phyloP scores from a whole-genome alignment of 2,113 vertebrate species.

The Psittacula cyanocephala region DNA sequence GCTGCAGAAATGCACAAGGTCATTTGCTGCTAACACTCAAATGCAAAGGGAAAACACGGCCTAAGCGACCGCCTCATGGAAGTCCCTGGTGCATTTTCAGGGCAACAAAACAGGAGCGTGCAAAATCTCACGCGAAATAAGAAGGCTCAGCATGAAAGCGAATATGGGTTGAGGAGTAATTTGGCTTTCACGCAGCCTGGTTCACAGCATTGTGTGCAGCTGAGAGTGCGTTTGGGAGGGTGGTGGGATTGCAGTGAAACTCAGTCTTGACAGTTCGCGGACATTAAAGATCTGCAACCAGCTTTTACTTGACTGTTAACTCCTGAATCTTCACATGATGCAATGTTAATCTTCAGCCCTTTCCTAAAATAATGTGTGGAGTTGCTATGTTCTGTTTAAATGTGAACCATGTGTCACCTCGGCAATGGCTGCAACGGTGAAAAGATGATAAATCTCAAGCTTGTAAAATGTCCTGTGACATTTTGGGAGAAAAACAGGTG shows the following conservation, averaged over 20 bases:
- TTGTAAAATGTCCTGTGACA: constrained; percentile 60
- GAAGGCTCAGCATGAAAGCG: neutral
- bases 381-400: constrained; percentile 55
- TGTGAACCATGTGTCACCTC: constrained; percentile 65
- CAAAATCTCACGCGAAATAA: neutral
- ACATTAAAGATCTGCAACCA: constrained; percentile 51
- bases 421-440: constrained; percentile 28
- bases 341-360: constrained; percentile 50
- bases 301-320: constrained; percentile 39
- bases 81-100: neutral
- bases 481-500: constrained; percentile 66
- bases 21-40: neutral
- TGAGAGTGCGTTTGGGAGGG: neutral
- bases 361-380: constrained; percentile 56
- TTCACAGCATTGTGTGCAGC: neutral
- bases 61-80: neutral
- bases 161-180: neutral
- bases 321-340: constrained; percentile 52
- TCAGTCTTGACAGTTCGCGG: constrained; percentile 40
- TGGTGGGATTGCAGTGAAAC: constrained; percentile 14
- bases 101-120: neutral
- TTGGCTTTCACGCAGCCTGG: neutral
- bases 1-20: constrained; percentile 26
- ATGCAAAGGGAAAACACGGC: neutral
- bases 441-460: constrained; percentile 63